Evolutionary conservation across 2,797 vertebrate genomes (phyloP), one percentile per base, ranked within the genome.

Genomic region (Leptoclinus maculatus): DNA sequence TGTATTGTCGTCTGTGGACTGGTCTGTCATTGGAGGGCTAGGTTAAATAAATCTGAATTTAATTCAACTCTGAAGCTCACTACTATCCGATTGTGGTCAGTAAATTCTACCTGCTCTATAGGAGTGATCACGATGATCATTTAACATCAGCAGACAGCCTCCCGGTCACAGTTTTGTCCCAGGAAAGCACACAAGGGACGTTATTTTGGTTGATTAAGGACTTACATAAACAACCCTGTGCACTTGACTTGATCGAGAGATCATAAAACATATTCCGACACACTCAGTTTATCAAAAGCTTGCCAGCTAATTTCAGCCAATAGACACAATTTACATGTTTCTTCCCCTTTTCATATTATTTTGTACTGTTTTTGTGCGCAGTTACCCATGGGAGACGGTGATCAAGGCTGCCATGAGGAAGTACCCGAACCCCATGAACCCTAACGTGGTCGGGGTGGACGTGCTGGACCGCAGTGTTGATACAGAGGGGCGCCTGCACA

Each of bases 391-490:
- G 98, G 98, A 99, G 85, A 98, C 95, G 0, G 98, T 99, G 60
- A 97, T 98, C 13, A 99, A 97, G 7, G 98, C 98, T 0, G 98
- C 98, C 1, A 99, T 99, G 98, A 97, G 96, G 92, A 99, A 99
- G 69, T 99, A 99, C 85, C 98, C 98, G 0, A 99, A 99, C 62
- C 98, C 98, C 29, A 99, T 99, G 98, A 99, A 99, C 90, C 97
- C 98, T 0, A 97, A 94, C 0, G 98, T 99, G 85, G 96, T 99
- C 1, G 98, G 98, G 0, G 98, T 99, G 3, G 98, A 99, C 2
- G 98, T 99, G 21, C 88, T 99, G 89, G 96, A 97, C 85, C 95
- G 98, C 74, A 94, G 94, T 3, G 43, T 99, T 71, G 98, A 99
- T 68, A 51, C 90, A 9, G 89, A 92, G 0, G 98, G 98, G 68